These are phyloP conservation scores for Copsychus sechellarum DNA, from an alignment of 2,113 vertebrate genomes.

Conservation along the genomic window DNA sequence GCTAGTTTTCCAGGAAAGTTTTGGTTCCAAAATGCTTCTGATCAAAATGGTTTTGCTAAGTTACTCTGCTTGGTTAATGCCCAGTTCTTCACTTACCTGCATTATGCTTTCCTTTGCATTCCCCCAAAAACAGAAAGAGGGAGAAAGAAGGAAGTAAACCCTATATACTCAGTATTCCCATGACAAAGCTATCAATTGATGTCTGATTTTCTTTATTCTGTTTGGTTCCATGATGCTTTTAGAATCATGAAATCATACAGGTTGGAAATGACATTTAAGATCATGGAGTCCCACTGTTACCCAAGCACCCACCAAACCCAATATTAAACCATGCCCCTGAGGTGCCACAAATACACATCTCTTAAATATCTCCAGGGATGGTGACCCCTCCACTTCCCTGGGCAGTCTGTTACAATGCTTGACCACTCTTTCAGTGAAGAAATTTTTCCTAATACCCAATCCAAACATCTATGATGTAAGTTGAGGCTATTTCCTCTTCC, in stretches of 20 bases:
- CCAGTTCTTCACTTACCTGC: neutral
- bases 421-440: neutral
- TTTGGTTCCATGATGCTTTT: neutral
- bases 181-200: neutral
- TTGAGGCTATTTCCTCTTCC: neutral
- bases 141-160: neutral
- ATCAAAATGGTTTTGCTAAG: neutral
- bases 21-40: neutral
- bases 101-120: neutral
- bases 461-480: neutral
- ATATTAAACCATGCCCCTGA: neutral
- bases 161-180: neutral
- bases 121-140: neutral
- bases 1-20: neutral
- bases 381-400: neutral
- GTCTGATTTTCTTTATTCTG: neutral
- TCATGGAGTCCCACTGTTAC: neutral
- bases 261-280: neutral
- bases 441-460: neutral
- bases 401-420: neutral
- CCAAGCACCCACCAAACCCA: neutral
- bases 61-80: neutral
- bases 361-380: neutral
- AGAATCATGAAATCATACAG: neutral
- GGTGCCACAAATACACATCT: neutral